phyloP scores from a whole-genome alignment of 2,888 invertebrate species.

The Linnaemya vulpina region DNA sequence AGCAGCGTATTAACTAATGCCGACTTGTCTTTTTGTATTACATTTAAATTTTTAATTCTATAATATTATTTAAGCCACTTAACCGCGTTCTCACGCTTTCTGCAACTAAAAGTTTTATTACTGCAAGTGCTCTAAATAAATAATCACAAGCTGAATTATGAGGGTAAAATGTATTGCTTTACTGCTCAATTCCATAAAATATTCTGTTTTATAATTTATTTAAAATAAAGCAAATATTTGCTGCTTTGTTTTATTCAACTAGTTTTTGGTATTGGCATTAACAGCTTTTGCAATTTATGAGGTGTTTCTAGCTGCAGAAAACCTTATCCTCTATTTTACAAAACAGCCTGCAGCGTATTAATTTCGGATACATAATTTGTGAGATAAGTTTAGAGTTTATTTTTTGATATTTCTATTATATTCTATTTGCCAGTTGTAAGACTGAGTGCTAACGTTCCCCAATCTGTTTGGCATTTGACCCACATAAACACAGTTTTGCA shows the following conservation, averaged over 20 bases:
- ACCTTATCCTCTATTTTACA: neutral
- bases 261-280: neutral
- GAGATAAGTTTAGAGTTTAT: slow-evolving; percentile 23
- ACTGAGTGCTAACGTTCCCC: slow-evolving; percentile 13
- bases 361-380: slow-evolving; percentile 7
- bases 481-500: slow-evolving; percentile 12
- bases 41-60: neutral
- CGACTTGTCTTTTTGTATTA: neutral
- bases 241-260: neutral
- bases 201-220: neutral
- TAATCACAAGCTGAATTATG: slow-evolving; percentile 17
- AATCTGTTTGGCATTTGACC: slow-evolving; percentile 50
- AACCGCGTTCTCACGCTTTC: slow-evolving; percentile 44
- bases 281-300: slow-evolving; percentile 15
- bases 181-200: neutral
- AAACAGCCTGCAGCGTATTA: slow-evolving; percentile 9
- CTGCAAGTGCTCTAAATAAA: slow-evolving; percentile 1
- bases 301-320: neutral
- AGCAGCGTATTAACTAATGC: neutral
- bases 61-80: neutral
- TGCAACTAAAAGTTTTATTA: slow-evolving; percentile 7
- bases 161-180: too few species aligned
- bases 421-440: slow-evolving; percentile 5
- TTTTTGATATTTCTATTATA: slow-evolving; percentile 36
- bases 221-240: slow-evolving; percentile 4